Evolutionary conservation across 2,113 vertebrate genomes (phyloP).

Genomic region (Chloroceryle aenea): DNA sequence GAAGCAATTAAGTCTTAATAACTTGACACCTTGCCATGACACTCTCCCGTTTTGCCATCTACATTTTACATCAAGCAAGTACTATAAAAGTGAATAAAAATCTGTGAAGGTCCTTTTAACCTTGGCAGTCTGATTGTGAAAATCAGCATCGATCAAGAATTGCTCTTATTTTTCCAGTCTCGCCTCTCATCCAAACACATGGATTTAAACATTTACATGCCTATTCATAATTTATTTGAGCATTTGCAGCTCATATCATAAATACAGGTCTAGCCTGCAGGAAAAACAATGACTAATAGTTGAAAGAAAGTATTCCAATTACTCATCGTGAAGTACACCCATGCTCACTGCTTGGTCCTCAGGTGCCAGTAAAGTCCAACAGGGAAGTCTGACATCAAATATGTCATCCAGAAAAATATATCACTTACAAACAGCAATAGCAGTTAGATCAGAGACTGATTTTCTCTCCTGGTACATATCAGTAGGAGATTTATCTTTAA

Average conservation of each 20-base stretch:
- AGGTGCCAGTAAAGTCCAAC: background rate
- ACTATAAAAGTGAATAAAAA: slow-evolving; percentile 13
- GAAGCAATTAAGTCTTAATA: slow-evolving; percentile 38
- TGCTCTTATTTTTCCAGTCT: background rate
- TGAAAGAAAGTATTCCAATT: slow-evolving; percentile 50
- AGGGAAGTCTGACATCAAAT: slow-evolving; percentile 24
- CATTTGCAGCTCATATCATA: slow-evolving; percentile 14
- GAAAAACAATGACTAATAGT: slow-evolving; percentile 50
- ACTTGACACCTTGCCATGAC: background rate
- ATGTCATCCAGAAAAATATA: background rate
- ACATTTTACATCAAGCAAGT: background rate
- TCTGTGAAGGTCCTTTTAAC: slow-evolving; percentile 24
- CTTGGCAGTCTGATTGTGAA: background rate
- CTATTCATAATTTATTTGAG: slow-evolving; percentile 58
- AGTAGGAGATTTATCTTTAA: background rate
- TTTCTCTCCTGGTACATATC: background rate
- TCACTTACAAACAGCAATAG: background rate
- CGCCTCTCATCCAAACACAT: slow-evolving; percentile 27
- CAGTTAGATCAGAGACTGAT: background rate
- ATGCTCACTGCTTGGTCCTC: background rate
- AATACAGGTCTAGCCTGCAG: slow-evolving; percentile 50
- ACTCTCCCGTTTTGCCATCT: background rate
- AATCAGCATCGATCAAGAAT: slow-evolving; percentile 12
- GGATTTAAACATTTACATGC: slow-evolving; percentile 31
- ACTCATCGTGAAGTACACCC: slow-evolving; percentile 23